Evolutionary conservation across 2,113 vertebrate genomes (phyloP), one percentile per base, ranked within the genome.

Genomic region (Carassius carassius): DNA sequence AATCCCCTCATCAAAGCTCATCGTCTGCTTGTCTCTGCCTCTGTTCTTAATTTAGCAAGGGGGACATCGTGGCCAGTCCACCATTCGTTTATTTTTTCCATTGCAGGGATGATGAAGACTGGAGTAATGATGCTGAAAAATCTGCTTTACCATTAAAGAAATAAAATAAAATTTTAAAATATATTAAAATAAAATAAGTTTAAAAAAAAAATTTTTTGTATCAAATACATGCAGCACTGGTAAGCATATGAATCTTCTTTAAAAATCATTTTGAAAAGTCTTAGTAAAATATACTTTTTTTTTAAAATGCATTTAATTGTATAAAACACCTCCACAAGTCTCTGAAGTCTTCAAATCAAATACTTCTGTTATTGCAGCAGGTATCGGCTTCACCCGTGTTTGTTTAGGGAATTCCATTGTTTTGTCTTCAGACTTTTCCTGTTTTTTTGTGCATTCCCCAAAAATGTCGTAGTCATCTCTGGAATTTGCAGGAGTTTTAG

Each of bases 401-500:
- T 47, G 60, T 84, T 76, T 51, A 21, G 51, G 65, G 25, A 58
- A 44, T 78, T 41, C 82, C 54, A 23, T 73, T 82, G 84, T 83
- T 85, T 79, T 67, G 21, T 70, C 41, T 23, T 67, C 21, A 17
- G 29, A 37, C 49, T 3, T 70, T 86, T 88, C 85, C 84, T 85
- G 82, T 77, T 87, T 85, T 87, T 85, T 56, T 58, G 17, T 44
- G 32, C 74, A 80, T 37, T 79, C 65, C 86, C 83, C 73, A 62
- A 72, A 78, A 72, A 73, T 87, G 72, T 69, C 63, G 62, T 51
- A 82, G 76, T 69, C 25, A 54, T 72, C 29, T 56, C 21, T 62
- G 87, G 87, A 88, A 86, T 88, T 82, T 86, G 56, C 47, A n/a
- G 17, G 82, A 79, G 79, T 74, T 41, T 85, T 85, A 88, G 47